Conservation (phyloP, 2,797 vertebrate species). For the Kryptopterus vitreolus region DNA sequence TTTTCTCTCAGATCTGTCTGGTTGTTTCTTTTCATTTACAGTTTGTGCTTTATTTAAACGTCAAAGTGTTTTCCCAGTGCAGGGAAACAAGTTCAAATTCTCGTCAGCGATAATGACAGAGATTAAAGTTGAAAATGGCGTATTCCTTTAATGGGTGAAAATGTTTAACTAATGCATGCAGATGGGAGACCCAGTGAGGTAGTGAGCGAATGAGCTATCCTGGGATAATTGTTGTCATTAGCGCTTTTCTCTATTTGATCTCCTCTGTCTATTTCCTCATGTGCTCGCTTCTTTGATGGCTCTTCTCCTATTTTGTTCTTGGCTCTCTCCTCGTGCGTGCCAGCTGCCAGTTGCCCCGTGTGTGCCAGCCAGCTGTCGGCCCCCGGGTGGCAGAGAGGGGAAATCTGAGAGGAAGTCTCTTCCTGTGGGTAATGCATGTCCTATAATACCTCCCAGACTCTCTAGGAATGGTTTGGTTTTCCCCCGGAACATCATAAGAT, state of each 20-base stretch:
- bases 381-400: slow-evolving; percentile 34
- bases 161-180: not conserved
- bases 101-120: not conserved
- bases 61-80: not conserved
- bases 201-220: not conserved
- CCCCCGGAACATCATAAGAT: slow-evolving; percentile 27
- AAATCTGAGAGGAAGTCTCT: slow-evolving; percentile 29
- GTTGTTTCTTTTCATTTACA: not conserved
- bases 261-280: not conserved
- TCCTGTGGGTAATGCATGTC: slow-evolving; percentile 42
- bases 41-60: not conserved
- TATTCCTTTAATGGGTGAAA: not conserved
- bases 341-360: slow-evolving; percentile 49
- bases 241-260: slow-evolving; percentile 23
- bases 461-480: slow-evolving; percentile 21
- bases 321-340: slow-evolving; percentile 33
- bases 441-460: slow-evolving; percentile 36
- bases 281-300: not conserved
- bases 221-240: slow-evolving; percentile 17
- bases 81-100: not conserved
- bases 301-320: slow-evolving; percentile 6
- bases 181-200: slow-evolving; percentile 14
- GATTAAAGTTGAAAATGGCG: not conserved
- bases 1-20: not conserved
- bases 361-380: slow-evolving; percentile 52